Base-by-base conservation (phyloP, 2,888 invertebrate species). In the Nemurella pictetii region DNA sequence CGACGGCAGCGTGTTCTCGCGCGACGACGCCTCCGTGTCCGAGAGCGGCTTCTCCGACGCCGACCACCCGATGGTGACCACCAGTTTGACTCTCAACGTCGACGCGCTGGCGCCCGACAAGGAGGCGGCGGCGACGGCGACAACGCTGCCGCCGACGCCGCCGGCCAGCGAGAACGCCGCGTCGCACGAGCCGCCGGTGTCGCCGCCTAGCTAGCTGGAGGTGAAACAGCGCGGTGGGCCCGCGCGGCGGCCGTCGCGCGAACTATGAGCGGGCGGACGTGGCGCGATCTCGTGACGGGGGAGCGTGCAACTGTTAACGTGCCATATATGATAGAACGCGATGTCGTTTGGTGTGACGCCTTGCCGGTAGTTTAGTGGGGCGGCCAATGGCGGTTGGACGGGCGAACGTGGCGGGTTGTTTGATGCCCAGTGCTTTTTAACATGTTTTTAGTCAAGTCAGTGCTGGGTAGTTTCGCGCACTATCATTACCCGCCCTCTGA, bases 1-100 rank as follows among this genome's bases (percentile, higher is more conserved):
- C 7, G 88, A 89, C 86, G 88, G 87, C 25, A 88, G 88, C 25
- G 85, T 87, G 12, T 86, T 88, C 82, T 88, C 88, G 36, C 87
- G 88, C 36, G 88, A 88, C 84, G 55, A 55, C 78, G 88, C 88
- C n/a, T 87, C 88, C 15, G 85, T 88, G 75, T 88, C 88, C 1
- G 89, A 89, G 86, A 87, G 88, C 28, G 87, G 87, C 74, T 86
- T 85, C 83, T 86, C 86, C 15, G 86, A 86, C 72, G 83, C 85
- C 4, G 85, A 85, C 81, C 81, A 83, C 4, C 77, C 80, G 27
- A 85, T 85, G 1, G 85, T 86, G 9, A 85, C 86, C 27, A 85
- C 86, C 36, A 86, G 84, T 35, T 72, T 86, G n/a, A 86, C 85
- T 12, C 85, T 86, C 84, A 86, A 85, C 80, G 83, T 86, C 55